Percentiles rank a stretch among this genome's conserved stretches.
These are phyloP conservation scores for Vombatus ursinus DNA, from an alignment of 2,113 vertebrate species.

Conservation along the genomic window DNA sequence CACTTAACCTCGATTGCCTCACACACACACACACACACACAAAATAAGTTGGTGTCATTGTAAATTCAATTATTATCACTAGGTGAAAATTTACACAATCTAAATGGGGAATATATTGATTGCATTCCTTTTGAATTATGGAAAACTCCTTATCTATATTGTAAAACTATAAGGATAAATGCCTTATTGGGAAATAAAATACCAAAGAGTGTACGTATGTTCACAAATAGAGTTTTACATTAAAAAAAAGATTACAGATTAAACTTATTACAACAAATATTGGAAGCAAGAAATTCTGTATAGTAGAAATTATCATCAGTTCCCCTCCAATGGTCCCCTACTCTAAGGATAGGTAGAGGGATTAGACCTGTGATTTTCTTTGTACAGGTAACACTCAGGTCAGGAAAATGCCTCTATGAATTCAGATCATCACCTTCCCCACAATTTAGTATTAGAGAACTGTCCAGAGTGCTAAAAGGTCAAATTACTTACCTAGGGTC, in stretches of 20 bases:
- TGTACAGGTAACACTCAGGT: neutral
- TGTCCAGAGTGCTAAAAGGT: neutral
- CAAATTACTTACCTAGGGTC: neutral
- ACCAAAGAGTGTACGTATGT: neutral
- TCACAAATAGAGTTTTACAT: neutral
- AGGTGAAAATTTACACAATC: neutral
- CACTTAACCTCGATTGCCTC: no score
- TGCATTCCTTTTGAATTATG: slow-evolving; percentile 3
- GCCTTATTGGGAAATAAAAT: slow-evolving; percentile 4
- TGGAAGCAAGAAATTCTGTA: neutral
- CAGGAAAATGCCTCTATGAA: neutral
- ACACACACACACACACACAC: neutral
- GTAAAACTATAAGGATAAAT: neutral
- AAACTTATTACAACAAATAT: neutral
- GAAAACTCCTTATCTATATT: slow-evolving; percentile 14
- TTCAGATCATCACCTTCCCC: neutral
- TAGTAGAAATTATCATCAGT: neutral
- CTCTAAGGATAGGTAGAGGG: neutral
- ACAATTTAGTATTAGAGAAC: neutral
- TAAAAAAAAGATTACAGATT: neutral
- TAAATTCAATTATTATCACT: neutral
- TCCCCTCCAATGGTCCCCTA: neutral
- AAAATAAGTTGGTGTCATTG: neutral
- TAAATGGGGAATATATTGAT: neutral
- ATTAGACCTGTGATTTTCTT: neutral